phyloP scores from a whole-genome alignment of 2,888 invertebrate genomes.

The Drosophila merina region DNA sequence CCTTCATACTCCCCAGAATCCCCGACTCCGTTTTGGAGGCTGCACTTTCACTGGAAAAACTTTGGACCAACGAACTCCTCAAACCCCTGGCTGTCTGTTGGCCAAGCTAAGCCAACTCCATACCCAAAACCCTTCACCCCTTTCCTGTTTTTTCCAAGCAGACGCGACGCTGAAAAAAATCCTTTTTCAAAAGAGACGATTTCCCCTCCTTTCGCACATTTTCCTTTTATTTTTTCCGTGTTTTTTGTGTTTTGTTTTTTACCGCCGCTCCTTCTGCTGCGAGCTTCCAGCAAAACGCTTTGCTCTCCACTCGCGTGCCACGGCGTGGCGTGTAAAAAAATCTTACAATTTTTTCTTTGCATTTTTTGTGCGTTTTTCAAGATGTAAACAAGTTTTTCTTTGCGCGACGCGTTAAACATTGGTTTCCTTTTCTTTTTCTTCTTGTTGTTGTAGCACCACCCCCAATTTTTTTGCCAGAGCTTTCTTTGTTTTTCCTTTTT shows the following conservation, averaged over 20 bases:
- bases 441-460: constrained; percentile 28
- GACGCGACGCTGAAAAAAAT: constrained; percentile 62
- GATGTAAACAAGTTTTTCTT: constrained; percentile 81
- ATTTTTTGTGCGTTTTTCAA: constrained; percentile 60
- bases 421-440: constrained; percentile 27
- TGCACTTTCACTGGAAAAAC: constrained; percentile 74
- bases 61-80: constrained; percentile 45
- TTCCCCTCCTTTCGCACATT: constrained; percentile 41
- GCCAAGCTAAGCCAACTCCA: constrained; percentile 15
- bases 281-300: constrained; percentile 41
- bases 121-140: constrained; percentile 13
- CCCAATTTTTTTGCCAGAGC: constrained; percentile 9
- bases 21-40: constrained; percentile 10
- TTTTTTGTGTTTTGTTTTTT: constrained; percentile 33
- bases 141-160: constrained; percentile 31
- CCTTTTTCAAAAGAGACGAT: constrained; percentile 64
- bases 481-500: constrained; percentile 40
- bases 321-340: constrained; percentile 19
- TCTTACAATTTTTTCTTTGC: constrained; percentile 43
- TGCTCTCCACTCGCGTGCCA: constrained; percentile 62
- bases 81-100: constrained; percentile 59
- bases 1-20: too few species aligned
- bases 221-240: constrained; percentile 35
- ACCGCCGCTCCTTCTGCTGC: constrained; percentile 50
- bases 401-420: constrained; percentile 58